Base-by-base conservation (phyloP, 2,113 vertebrate species). In the Eulemur rufifrons region DNA sequence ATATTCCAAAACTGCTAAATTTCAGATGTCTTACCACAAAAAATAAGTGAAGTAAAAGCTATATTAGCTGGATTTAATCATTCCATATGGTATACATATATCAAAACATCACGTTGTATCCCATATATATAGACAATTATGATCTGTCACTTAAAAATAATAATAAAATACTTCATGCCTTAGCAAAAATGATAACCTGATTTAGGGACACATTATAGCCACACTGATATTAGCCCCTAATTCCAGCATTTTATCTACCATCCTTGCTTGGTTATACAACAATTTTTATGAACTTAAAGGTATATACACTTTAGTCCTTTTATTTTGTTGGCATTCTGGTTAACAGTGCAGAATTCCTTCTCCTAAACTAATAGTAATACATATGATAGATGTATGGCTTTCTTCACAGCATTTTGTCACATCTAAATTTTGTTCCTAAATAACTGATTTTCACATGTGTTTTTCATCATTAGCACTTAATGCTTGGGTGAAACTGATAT, bases 381-480 rank as follows among this genome's bases (percentile, higher is more conserved):
- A 2, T 61, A 73, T 74, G 73, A 81, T 34, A 91, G 15, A 32
- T 32, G 87, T 94, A 90, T 95, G 61, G 68, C 63, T 96, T 94
- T 87, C 42, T 88, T 89, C 47, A 59, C 14, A 95, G 42, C 52
- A 89, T 94, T 93, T n/a, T 86, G 21, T 94, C 84, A 68, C 50
- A 63, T 96, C 63, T 86, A 95, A 89, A 39, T 64, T 82, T 59
- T 95, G 14, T 71, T 81, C 34, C 66, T 64, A 94, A 93, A 73
- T 81, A 81, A 85, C 17, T 94, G 42, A 86, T 82, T 96, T 94
- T 94, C n/a, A 42, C 32, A 86, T 56, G 42, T 20, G 63, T 78
- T 90, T 92, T 91, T 95, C 27, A 42, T 47, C 76, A 95, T 66
- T 85, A 91, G 29, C 34, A 85, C 59, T 85, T 89, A 89, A 96